A percentile compares a stretch with the other conserved stretches of the same genome.
These are phyloP conservation scores for Falcunculus frontatus DNA, from an alignment of 2,113 vertebrate genomes.

Conservation along the genomic window DNA sequence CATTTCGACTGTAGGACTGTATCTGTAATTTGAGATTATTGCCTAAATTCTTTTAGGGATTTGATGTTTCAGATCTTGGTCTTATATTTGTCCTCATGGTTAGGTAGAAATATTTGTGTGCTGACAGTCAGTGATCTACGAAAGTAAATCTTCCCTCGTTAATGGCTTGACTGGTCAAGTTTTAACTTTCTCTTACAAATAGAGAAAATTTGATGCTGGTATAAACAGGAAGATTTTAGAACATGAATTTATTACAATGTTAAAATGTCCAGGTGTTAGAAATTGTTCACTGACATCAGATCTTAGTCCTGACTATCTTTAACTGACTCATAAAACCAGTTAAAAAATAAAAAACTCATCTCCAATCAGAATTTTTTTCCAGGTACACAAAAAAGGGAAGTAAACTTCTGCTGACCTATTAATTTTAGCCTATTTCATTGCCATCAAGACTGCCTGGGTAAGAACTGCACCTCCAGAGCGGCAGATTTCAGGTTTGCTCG, in stretches of 20 bases:
- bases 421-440: neutral
- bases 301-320: neutral
- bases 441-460: no score
- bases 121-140: slow-evolving; percentile 5
- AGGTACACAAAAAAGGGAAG: neutral
- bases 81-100: neutral
- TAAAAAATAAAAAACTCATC: neutral
- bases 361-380: neutral
- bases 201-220: neutral
- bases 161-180: neutral
- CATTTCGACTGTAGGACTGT: slow-evolving; percentile 17
- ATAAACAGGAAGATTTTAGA: neutral
- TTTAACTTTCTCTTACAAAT: neutral
- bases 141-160: slow-evolving; percentile 28
- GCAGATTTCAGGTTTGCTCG: neutral
- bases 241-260: slow-evolving; percentile 15
- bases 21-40: slow-evolving; percentile 48
- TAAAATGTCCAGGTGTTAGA: neutral
- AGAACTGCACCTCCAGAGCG: neutral
- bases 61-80: neutral
- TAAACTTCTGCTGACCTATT: neutral
- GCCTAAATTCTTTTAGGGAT: slow-evolving; percentile 4
- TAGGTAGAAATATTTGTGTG: slow-evolving; percentile 12
- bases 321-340: neutral
- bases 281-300: neutral